These are phyloP conservation scores for Sus scrofa DNA, from an alignment of 2,113 vertebrate genomes.

Conservation along the genomic window T2T-Sscrofa CM000814.6:95983501-95984000, in stretches of 20 bases:
- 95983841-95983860: neutral
- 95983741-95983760: neutral
- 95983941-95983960: too few relatives aligned
- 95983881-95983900: neutral
- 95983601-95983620: too few relatives aligned
- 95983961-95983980: too few relatives aligned
- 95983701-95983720: neutral
- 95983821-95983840: neutral
- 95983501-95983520: slow-evolving; percentile 68
- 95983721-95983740: neutral
- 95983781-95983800: neutral
- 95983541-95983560: slow-evolving; percentile 28
- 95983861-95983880: neutral
- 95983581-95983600: neutral
- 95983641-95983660: neutral
- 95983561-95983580: neutral
- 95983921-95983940: neutral
- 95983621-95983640: neutral
- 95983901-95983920: neutral
- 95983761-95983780: neutral
- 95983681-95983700: neutral
- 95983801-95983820: neutral
- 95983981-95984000: too few relatives aligned
- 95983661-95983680: neutral
- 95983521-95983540: slow-evolving; percentile 54